Evolutionary conservation across 2,888 invertebrate genomes (phyloP), one percentile per base, ranked within the genome.

Genomic region (Sussaba pulchella): DNA sequence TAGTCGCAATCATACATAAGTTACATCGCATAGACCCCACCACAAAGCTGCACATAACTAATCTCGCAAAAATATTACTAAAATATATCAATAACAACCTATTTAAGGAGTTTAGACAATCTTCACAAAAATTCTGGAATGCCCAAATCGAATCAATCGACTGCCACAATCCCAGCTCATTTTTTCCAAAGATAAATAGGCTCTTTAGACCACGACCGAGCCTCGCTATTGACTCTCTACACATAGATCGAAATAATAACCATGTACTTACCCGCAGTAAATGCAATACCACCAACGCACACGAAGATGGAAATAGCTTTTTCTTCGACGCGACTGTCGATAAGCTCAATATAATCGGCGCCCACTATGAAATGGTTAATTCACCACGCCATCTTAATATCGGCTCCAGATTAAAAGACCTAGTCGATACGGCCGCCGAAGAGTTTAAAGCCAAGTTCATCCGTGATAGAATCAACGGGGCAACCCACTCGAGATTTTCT

Each of bases 261-360:
- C 10, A 43, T 61, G 1, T 63, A 1, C 36, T 72, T 8, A 5
- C n/a, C 5, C 41, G 57, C 12, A 21, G 47, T n/a, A 1, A 12
- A 0, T 73, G 72, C 6, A 14, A 52, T 12, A 1, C 63, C 2
- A 9, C 9, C 0, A 10, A 52, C 1, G 19, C 39, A 2, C 54
- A 14, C 9, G 50, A 6, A 12, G n/a, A 21, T 4, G 52, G 72
- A 2, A 14, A 66, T 8, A 26, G 50, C 10, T 57, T 50, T 17
- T 52, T 78, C 0, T 41, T 82, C 21, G 3, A 50, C 0, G 17
- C 70, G 0, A 24, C 61, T 0, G 2, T 1, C 0, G 71, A 79
- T 14, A 79, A 74, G 39, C 52, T 79, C 2, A 83, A 83, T 24
- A 31, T 73, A 4, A 47, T 81, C 9, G 83, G 81, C 10, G 79